A percentile compares a stretch with the other conserved stretches of the same genome.
These are phyloP conservation scores for Arrhamphus sclerolepis DNA, from an alignment of 2,797 vertebrate species.

Conservation along the genomic window DNA sequence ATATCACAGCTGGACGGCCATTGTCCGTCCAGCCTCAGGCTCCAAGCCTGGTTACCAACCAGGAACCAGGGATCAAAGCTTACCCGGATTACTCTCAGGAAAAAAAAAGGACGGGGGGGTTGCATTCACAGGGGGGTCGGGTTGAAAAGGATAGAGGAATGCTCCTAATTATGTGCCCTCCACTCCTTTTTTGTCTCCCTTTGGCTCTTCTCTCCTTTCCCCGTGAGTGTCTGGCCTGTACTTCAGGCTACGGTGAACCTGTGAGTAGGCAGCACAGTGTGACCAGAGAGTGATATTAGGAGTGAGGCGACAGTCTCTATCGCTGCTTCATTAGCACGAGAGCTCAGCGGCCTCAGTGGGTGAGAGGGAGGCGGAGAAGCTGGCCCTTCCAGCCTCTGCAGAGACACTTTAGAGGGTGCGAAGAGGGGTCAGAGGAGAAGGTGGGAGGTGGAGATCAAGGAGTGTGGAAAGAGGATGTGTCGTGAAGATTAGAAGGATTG, in stretches of 20 bases:
- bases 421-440: slow-evolving; percentile 54
- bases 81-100: slow-evolving; percentile 73
- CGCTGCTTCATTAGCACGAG: slow-evolving; percentile 62
- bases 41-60: slow-evolving; percentile 74
- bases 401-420: slow-evolving; percentile 63
- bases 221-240: slow-evolving; percentile 60
- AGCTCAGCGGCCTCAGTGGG: slow-evolving; percentile 47
- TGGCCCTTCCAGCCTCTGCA: not conserved
- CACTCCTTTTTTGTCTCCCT: slow-evolving; percentile 60
- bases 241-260: slow-evolving; percentile 81
- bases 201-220: slow-evolving; percentile 56
- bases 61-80: slow-evolving; percentile 83
- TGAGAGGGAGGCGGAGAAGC: slow-evolving; percentile 38
- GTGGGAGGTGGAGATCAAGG: slow-evolving; percentile 68
- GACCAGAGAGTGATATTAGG: slow-evolving; percentile 81
- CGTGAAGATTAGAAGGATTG: slow-evolving; percentile 66
- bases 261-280: slow-evolving; percentile 76
- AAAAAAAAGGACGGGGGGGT: slow-evolving; percentile 74
- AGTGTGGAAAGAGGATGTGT: slow-evolving; percentile 72
- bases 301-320: slow-evolving; percentile 62
- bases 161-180: slow-evolving; percentile 83
- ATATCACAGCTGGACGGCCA: slow-evolving; percentile 82
- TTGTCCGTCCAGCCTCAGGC: slow-evolving; percentile 71
- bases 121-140: slow-evolving; percentile 54
- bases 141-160: slow-evolving; percentile 84